Base-by-base conservation (phyloP, 2,888 invertebrate genomes). In the Euzetes globulus region DNA sequence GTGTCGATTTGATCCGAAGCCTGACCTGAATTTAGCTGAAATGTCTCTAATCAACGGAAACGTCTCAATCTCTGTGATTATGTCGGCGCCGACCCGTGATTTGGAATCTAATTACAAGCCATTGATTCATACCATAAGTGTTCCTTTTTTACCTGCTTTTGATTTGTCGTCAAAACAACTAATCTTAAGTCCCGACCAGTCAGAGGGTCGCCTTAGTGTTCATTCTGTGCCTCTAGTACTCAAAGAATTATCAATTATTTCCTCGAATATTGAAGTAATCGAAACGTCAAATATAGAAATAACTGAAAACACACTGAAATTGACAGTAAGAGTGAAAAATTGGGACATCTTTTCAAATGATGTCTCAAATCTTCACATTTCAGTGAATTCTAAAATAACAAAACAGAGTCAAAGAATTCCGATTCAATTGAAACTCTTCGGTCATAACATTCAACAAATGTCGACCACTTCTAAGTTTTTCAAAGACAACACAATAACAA, bases 321-420 rank as follows among this genome's bases (percentile, higher is more conserved):
- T 72, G 19, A 45, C 19, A 7, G 15, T 72, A 7, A 15, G 11
- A 1, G 19, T 72, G 13, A 50, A 25, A 45, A 72, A 72, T 72
- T n/a, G 37, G 7, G 72, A 72, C 33, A 72, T 72, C 22, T 72
- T 72, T 29, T 72, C 72, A 2, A 72, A 72, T 45, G 72, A 72
- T 47, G 72, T 72, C 22, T 72, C 60, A 27, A 72, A 72, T 41
- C 63, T 72, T 63, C 72, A 72, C 19, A 5, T 72, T n/a, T 63
- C 19, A 19, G 15, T 72, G 7, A 25, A 29, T 17, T 72, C 72
- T 27, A 25, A 22, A 25, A 22, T 63, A 45, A 63, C 60, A 22
- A 60, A 72, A 63, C 72, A 72, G 63, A 63, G 22, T 17, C 60
- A 63, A 25, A 37, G 37, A 13, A 63, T 72, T 22, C n/a, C 60